Conservation (phyloP, 2,888 invertebrate genomes). For the Sturmia bella region DNA sequence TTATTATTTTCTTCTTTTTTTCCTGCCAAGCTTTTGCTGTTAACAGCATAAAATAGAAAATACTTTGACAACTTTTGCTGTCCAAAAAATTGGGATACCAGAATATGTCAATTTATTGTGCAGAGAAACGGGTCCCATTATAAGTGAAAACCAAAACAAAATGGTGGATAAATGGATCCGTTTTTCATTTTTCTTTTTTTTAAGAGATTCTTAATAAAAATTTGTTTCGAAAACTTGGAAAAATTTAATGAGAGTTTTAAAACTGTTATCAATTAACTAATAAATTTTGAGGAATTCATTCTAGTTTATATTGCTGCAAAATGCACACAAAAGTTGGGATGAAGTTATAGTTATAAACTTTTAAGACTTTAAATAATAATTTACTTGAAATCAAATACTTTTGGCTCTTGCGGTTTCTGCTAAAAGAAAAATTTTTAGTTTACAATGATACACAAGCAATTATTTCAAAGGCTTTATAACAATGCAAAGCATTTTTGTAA, state of each 20-base stretch:
- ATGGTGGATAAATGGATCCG: neutral
- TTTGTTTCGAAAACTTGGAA: neutral
- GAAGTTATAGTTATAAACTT: no score
- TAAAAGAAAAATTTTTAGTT: no score
- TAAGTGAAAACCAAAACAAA: neutral
- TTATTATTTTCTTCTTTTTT: neutral
- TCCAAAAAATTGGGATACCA: conserved; percentile 38
- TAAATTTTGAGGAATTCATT: no score
- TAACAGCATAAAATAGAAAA: conserved; percentile 23
- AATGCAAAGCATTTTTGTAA: no score
- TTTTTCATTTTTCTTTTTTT: neutral
- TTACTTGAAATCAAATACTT: no score
- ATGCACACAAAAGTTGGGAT: no score
- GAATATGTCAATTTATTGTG: conserved; percentile 56
- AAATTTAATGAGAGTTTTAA: neutral
- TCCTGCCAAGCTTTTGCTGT: conserved; percentile 32
- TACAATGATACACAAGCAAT: no score
- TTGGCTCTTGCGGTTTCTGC: no score
- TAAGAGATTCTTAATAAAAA: neutral
- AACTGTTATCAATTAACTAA: neutral
- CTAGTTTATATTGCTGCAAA: no score
- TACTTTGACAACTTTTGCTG: conserved; percentile 47
- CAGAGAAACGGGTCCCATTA: conserved; percentile 24
- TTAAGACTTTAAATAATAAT: no score
- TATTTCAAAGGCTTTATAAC: no score